Evolutionary conservation across 2,888 invertebrate genomes (phyloP), one percentile per base, ranked within the genome.

Genomic region (Yponomeuta plumbellus): DNA sequence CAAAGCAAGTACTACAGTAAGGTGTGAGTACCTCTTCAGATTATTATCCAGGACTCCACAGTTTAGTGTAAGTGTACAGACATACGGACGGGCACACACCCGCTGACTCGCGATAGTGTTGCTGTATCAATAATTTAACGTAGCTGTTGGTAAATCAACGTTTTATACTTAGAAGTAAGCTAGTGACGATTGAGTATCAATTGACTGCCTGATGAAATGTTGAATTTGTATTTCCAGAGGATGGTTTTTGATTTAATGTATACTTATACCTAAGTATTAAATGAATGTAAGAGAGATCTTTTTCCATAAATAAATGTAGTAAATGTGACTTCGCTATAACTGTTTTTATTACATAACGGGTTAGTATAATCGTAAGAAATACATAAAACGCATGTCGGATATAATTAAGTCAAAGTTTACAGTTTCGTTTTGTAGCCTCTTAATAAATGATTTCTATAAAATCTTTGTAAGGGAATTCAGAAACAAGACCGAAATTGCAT

Each of bases 1-100:
- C 87, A 17, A 92, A 92, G 72, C 88, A 88, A 75, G 17, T 90
- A 70, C 72, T 90, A 73, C 89, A 91, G 76, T 91, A 79, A 73
- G 52, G 23, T 5, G 61, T 34, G 44, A 84, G 72, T 73, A 68
- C 72, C 69, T 20, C 63, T 44, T 40, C 44, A 39, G 11, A 64
- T 56, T 64, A 10, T 11, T 22, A 44, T 11, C 52, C 20, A 20
- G 10, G n/a, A 40, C 39, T 64, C 44, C 20, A 40, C 44, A 73
- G 72, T 75, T 74, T 73, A 72, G 72, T 75, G 74, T 11, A 61
- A 34, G 34, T 61, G 61, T 26, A 61, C 10, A 22, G 20, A 22
- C 59, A 57, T n/a, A 20, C 8, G n/a, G 57, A 57, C n/a, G 57
- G 57, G 57, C 5, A 34, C 5, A 34, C 34, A 34, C 34, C 34